Evolutionary conservation across 2,888 invertebrate species (phyloP).

Genomic region (Rotaria sp.): DNA sequence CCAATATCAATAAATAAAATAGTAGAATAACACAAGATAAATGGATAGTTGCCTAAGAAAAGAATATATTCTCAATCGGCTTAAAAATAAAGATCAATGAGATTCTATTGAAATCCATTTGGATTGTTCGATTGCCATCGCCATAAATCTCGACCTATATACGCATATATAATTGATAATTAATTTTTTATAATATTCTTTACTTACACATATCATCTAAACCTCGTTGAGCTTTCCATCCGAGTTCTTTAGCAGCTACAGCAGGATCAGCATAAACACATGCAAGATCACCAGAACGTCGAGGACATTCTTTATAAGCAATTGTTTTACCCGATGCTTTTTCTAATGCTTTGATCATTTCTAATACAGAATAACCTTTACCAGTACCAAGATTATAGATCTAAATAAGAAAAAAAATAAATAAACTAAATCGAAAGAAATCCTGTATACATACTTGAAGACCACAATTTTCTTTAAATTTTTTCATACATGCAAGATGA

Average conservation of each 20-base stretch:
- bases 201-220: slow-evolving; percentile 81
- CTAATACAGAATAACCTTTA: slow-evolving; percentile 76
- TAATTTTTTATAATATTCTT: background rate
- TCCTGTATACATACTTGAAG: slow-evolving; percentile 46
- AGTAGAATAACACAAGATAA: background rate
- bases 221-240: slow-evolving; percentile 71
- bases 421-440: background rate
- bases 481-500: slow-evolving; percentile 73
- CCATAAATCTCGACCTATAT: slow-evolving; percentile 77
- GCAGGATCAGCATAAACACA: slow-evolving; percentile 80
- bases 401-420: slow-evolving; percentile 58
- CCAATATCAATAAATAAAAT: no score
- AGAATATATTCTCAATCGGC: background rate
- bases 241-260: slow-evolving; percentile 72
- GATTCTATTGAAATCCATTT: slow-evolving; percentile 62
- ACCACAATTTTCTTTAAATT: slow-evolving; percentile 59
- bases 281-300: slow-evolving; percentile 79
- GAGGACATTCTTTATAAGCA: slow-evolving; percentile 58
- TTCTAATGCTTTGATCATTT: slow-evolving; percentile 79
- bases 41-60: background rate
- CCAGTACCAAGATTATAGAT: slow-evolving; percentile 90
- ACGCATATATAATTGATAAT: slow-evolving; percentile 44
- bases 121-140: slow-evolving; percentile 87
- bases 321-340: slow-evolving; percentile 66
- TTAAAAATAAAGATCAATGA: background rate